Base-by-base conservation (phyloP, 2,888 invertebrate species). In the Timema cristinae region DNA sequence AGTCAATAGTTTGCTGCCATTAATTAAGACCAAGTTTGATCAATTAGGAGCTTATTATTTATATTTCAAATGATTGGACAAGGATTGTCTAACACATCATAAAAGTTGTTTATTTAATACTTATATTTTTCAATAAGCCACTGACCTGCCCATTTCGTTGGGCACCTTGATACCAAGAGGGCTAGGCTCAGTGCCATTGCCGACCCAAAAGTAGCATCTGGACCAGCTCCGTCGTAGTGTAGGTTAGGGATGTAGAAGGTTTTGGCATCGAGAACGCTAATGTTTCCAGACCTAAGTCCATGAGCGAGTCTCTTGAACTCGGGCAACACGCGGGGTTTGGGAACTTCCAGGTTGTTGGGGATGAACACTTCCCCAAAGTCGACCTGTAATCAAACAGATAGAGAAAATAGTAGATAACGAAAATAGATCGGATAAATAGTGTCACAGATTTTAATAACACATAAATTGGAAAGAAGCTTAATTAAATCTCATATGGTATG, bases 161-260 rank as follows among this genome's bases (percentile, higher is more conserved):
- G 95, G 94, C 0, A 95, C 92, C 86, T 95, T 95, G 77, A 90
- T 89, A 50, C 95, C 95, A 82, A 90, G 89, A 16, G 91, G 85
- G 78, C 88, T 90, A 0, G 95, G 94, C 76, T 93, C 91, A 0
- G 89, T 84, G 6, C 95, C 95, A 78, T 90, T 94, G 15, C 96
- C 95, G n/a, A 95, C 95, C 93, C 94, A 95, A 83, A 96, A 96
- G 82, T 94, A 95, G 95, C 95, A 80, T 95, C 95, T 0, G 95
- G 95, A 0, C 94, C 95, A 1, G 91, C 92, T 50, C 95, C 95
- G 78, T 96, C 95, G 80, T 95, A 96, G 79, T 95, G 94, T 77
- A 96, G 84, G 84, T 95, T 95, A 8, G 95, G 95, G 76, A 96
- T 95, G 83, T 92, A 92, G 83, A 96, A 91, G 0, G 96, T 95